Base-by-base conservation (phyloP, 2,888 invertebrate genomes). In the Cordilura impudica region DNA sequence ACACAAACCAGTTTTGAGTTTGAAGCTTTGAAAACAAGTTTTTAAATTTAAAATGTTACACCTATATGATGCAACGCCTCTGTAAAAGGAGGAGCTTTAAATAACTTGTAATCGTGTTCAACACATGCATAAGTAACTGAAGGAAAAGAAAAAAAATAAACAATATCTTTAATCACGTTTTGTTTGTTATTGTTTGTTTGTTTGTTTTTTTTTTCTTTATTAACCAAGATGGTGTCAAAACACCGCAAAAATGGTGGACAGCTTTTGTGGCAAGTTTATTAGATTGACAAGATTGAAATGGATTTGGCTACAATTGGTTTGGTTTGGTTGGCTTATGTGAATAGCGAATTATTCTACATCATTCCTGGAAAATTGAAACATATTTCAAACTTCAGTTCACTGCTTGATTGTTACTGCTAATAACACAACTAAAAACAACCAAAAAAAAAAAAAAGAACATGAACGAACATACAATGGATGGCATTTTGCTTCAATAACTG, bases 171-270 rank as follows among this genome's bases (percentile, higher is more conserved):
- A 63, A 79, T 67, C 75, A 72, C 79, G 79, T 67, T 67, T 66
- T 65, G n/a, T n/a, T n/a, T 54, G 26, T 71, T 69, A 14, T 26
- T 47, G 39, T 26, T 26, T 49, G 29, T 47, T 31, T 26, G 53
- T 69, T 14, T 2, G 54, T 65, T 49, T 29, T 56, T 51, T 56
- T 43, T 21, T n/a, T 54, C 29, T 4, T 45, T 35, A 56, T 72
- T 73, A 75, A 80, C 80, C 80, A 83, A 83, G 83, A 83, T 83
- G 83, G 83, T 83, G 83, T 82, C 82, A 81, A 76, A 75, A 65
- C 58, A 47, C 70, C 58, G 82, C 82, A 83, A 87, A 87, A 87
- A 87, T 87, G 87, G 88, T 87, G 87, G 87, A 79, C 84, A 73
- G 75, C 72, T 80, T 65, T 84, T 84, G 83, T 86, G 84, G 83